These are phyloP conservation scores for Drosophila sproati DNA, from an alignment of 1,140 invertebrate genomes.

Conservation along the genomic window DNA sequence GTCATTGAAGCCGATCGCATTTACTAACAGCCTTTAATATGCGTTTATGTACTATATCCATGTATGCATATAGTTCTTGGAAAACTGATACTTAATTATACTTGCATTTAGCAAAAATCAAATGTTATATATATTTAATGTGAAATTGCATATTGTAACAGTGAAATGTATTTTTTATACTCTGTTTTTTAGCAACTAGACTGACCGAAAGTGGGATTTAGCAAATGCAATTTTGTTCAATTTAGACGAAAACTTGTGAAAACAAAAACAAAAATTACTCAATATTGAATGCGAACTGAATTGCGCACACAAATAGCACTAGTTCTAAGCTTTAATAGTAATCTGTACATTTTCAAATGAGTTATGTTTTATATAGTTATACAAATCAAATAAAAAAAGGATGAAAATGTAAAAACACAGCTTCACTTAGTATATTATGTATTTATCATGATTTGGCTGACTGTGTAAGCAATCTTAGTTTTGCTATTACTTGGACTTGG, in stretches of 20 bases:
- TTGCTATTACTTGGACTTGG: too few species aligned
- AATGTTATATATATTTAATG: slow-evolving; percentile 33
- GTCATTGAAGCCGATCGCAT: slow-evolving; percentile 30
- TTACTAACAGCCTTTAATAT: slow-evolving; percentile 36
- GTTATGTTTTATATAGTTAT: slow-evolving; percentile 73
- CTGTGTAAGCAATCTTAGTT: too few species aligned
- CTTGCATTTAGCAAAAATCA: slow-evolving; percentile 69
- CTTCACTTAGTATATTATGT: too few species aligned
- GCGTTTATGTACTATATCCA: neutral
- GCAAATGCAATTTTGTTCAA: slow-evolving; percentile 31
- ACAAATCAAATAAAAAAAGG: slow-evolving; percentile 47
- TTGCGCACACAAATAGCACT: slow-evolving; percentile 66
- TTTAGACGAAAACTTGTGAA: slow-evolving; percentile 36
- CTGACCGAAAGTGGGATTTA: slow-evolving; percentile 63
- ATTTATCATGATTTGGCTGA: too few species aligned
- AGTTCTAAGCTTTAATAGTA: slow-evolving; percentile 64
- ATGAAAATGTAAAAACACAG: too few species aligned
- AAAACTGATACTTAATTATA: slow-evolving; percentile 62
- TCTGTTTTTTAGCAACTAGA: slow-evolving; percentile 61
- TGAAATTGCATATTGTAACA: slow-evolving; percentile 6
- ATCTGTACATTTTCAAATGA: slow-evolving; percentile 63
- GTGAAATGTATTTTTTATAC: slow-evolving; percentile 53
- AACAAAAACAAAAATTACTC: slow-evolving; percentile 48
- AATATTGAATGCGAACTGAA: slow-evolving; percentile 57
- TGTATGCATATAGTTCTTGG: neutral